phyloP scores from a whole-genome alignment of 2,888 invertebrate species.

The Sphaeridia pumilis region DNA sequence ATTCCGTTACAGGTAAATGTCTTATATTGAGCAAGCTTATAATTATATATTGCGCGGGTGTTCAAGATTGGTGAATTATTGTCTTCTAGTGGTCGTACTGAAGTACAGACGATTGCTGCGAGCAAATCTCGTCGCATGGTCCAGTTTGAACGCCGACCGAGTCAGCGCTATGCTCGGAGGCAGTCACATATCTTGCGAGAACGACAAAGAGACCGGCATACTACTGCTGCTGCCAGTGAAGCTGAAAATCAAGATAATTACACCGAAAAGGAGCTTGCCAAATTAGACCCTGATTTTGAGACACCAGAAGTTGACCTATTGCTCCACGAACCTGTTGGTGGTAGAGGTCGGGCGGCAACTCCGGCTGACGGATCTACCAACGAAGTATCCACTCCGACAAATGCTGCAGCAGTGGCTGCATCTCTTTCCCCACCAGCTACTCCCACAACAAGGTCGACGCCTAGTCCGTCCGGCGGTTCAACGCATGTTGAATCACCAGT shows the following conservation, averaged over 20 bases:
- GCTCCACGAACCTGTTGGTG: conserved; percentile 24
- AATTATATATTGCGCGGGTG: not conserved
- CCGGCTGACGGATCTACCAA: conserved; percentile 21
- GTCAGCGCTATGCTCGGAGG: conserved; percentile 86
- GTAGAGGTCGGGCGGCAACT: conserved; percentile 21
- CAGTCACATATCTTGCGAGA: conserved; percentile 49
- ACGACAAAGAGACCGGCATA: conserved; percentile 56
- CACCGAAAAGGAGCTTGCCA: conserved; percentile 42
- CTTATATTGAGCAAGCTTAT: too few species aligned
- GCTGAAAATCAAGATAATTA: too few species aligned
- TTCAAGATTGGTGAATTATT: too few species aligned
- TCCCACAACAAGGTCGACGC: conserved; percentile 32
- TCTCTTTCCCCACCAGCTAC: conserved; percentile 32
- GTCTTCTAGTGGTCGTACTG: conserved; percentile 92
- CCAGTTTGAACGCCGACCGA: conserved; percentile 90
- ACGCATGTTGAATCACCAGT: conserved; percentile 20
- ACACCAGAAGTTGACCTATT: conserved; percentile 29
- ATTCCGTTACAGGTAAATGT: conserved; percentile 73
- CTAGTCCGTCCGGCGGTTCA: conserved; percentile 29
- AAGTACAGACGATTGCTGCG: conserved; percentile 89
- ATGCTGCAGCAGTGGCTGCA: conserved; percentile 10
- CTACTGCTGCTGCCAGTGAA: conserved; percentile 38
- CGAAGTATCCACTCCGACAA: not conserved
- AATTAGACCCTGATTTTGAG: not conserved
- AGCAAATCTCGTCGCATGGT: conserved; percentile 83